phyloP scores from a whole-genome alignment of 2,113 vertebrate species.

The Seriola aureovittata region DNA sequence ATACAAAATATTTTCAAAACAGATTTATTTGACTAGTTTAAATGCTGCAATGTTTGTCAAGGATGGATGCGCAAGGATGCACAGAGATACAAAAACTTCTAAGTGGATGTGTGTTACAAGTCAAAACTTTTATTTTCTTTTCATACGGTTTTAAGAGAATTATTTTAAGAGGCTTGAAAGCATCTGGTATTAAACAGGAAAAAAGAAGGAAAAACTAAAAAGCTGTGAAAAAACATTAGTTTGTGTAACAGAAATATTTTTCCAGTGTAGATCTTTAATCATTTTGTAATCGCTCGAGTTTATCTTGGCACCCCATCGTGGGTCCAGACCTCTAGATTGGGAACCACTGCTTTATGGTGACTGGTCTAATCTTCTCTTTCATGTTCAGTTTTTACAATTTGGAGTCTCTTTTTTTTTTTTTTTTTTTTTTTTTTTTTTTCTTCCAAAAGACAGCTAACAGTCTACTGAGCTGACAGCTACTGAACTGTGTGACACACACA shows the following conservation, averaged over 20 bases:
- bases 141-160: not conserved
- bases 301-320: no score
- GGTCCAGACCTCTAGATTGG: no score
- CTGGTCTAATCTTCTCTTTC: not conserved
- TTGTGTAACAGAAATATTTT: no score
- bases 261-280: not conserved
- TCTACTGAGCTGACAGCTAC: not conserved
- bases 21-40: no score
- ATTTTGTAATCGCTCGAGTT: not conserved
- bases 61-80: no score
- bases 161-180: not conserved
- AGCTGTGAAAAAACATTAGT: no score
- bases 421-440: not conserved
- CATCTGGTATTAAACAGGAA: not conserved
- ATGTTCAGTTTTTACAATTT: not conserved
- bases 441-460: not conserved
- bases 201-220: not conserved
- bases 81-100: no score
- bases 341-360: not conserved
- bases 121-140: not conserved
- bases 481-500: conserved; percentile 5
- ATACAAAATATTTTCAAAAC: not conserved
- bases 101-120: not conserved
- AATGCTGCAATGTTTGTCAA: no score
- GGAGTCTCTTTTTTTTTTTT: not conserved